phyloP scores from a whole-genome alignment of 2,797 vertebrate species.

The Notolabrus celidotus region DNA sequence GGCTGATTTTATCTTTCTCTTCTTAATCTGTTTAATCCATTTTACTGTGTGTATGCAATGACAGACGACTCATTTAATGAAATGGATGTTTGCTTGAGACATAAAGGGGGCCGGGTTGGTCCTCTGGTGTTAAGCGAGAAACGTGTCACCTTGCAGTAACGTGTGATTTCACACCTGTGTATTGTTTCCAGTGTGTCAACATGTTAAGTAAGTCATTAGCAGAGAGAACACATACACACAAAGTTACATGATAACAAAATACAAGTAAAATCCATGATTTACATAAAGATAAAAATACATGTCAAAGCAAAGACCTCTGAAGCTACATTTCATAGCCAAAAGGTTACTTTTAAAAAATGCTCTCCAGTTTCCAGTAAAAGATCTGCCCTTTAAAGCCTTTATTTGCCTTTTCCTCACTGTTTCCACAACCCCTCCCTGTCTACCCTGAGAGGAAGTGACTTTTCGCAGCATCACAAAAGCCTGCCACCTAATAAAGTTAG shows the following conservation, averaged over 20 bases:
- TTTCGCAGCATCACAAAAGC: slow-evolving; percentile 76
- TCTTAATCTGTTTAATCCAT: slow-evolving; percentile 14
- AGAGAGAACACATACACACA: slow-evolving; percentile 26
- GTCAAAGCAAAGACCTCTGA: not conserved
- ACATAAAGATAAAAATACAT: not conserved
- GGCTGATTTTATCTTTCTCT: not conserved
- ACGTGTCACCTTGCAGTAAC: slow-evolving; percentile 67
- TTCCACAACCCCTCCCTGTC: slow-evolving; percentile 69
- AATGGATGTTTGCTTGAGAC: slow-evolving; percentile 67
- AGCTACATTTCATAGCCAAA: slow-evolving; percentile 9
- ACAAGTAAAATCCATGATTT: not conserved
- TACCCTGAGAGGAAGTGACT: slow-evolving; percentile 70
- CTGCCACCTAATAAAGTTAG: slow-evolving; percentile 78
- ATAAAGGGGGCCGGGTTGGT: slow-evolving; percentile 43
- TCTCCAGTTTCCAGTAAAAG: slow-evolving; percentile 42
- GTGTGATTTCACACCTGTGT: slow-evolving; percentile 67
- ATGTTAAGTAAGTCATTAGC: slow-evolving; percentile 73
- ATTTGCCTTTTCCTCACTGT: slow-evolving; percentile 47
- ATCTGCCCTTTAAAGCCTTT: slow-evolving; percentile 42
- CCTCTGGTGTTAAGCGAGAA: slow-evolving; percentile 44
- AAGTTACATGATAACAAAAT: slow-evolving; percentile 23
- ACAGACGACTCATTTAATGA: slow-evolving; percentile 31
- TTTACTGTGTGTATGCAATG: not conserved
- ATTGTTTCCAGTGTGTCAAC: slow-evolving; percentile 51
- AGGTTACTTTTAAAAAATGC: slow-evolving; percentile 10